phyloP scores from a whole-genome alignment of 2,113 vertebrate genomes.

The Thalassoma bifasciatum region DNA sequence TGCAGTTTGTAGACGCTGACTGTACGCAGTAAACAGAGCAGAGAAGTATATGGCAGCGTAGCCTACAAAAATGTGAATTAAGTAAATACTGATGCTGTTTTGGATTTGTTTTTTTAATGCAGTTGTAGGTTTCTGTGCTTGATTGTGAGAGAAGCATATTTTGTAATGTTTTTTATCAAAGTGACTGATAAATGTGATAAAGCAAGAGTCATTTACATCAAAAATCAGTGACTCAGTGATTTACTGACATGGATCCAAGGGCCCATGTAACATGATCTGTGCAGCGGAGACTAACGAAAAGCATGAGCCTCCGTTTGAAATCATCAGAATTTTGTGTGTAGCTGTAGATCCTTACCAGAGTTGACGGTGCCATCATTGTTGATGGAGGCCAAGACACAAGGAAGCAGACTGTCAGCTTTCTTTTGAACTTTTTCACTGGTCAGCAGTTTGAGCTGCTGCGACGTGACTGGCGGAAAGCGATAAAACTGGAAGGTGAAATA shows the following conservation, averaged over 20 bases:
- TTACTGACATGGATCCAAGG: background rate
- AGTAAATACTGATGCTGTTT: too few relatives aligned
- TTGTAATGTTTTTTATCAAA: too few relatives aligned
- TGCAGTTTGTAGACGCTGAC: conserved; percentile 28
- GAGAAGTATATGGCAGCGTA: background rate
- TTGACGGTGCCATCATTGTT: conserved; percentile 79
- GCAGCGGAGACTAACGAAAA: background rate
- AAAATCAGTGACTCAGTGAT: background rate
- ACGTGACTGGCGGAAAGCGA: conserved; percentile 88
- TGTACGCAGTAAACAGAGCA: conserved; percentile 25
- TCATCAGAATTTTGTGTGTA: background rate
- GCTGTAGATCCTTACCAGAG: conserved; percentile 78
- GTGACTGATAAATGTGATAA: background rate
- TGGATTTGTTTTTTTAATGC: too few relatives aligned
- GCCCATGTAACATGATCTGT: background rate
- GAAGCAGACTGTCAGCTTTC: background rate
- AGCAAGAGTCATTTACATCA: background rate
- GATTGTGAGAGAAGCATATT: too few relatives aligned
- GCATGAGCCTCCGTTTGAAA: background rate
- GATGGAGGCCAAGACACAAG: conserved; percentile 81
- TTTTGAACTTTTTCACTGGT: conserved; percentile 11
- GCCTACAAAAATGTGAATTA: background rate
- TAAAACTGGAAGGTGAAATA: conserved; percentile 98
- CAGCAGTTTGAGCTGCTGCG: conserved; percentile 86
- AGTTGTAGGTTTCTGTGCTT: background rate